Base-by-base conservation (phyloP, 2,888 invertebrate species). In the Lampropteryx suffumata region DNA sequence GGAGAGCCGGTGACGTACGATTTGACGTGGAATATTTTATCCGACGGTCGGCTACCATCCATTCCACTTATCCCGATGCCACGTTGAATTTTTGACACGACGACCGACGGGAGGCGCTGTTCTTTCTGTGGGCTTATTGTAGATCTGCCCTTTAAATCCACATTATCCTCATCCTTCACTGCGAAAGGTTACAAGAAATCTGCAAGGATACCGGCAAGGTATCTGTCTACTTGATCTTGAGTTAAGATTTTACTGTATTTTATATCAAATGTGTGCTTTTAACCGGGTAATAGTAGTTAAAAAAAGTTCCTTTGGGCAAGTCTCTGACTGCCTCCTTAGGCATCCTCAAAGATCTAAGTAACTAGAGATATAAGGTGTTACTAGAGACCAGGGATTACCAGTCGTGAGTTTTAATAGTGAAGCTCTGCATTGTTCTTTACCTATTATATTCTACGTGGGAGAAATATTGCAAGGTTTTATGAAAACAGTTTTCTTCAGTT, bases 1-100 rank as follows among this genome's bases (percentile, higher is more conserved):
- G 74, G 79, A 77, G 83, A 83, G 82, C 82, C 81, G 67, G 82
- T 89, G 90, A 90, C 86, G 83, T 90, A 90, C 87, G 88, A 82
- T 88, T 86, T 87, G 86, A 86, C 82, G 80, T 77, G 80, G 84
- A 88, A 89, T 90, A 86, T 88, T 90, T 89, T 88, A 90, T 84
- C 82, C 77, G 76, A 74, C 71, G 64, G 74, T 73, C 78, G 73
- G 72, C 67, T 76, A 77, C 83, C 84, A 88, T 90, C 82, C 79
- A 86, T 90, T 89, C 86, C 89, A 88, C 90, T 90, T 90, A 89
- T 82, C 84, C 85, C 73, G 72, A 78, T 76, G 75, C 79, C 84
- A 82, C 80, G 83, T 82, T 86, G 86, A 88, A 88, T 89, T 89
- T 90, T 89, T 88, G 90, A 88, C 87, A 86, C 80, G 79, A 77